These are phyloP conservation scores for Ganaspis brasiliensis DNA, from an alignment of 2,888 invertebrate genomes.

Conservation along the genomic window DNA sequence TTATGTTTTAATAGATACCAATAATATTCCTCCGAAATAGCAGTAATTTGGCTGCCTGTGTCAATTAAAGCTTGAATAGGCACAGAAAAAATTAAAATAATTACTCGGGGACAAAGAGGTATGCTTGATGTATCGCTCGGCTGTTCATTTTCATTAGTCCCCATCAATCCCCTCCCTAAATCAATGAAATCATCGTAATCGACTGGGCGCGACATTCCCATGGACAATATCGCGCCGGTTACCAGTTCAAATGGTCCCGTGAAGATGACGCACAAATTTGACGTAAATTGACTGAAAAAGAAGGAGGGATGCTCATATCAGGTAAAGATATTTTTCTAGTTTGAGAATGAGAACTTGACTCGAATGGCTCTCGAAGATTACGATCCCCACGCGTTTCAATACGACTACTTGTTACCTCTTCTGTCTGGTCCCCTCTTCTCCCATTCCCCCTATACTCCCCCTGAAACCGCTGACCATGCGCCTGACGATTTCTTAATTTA, in stretches of 20 bases:
- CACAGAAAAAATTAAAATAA: not conserved
- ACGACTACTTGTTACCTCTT: not conserved
- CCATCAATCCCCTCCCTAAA: not conserved
- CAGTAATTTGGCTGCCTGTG: conserved; percentile 8
- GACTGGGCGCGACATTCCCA: not conserved
- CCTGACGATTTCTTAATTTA: not conserved
- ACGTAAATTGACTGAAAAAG: not conserved
- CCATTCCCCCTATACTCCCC: not conserved
- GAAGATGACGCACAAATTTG: not conserved
- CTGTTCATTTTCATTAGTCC: conserved; percentile 4
- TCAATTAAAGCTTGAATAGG: conserved; percentile 3
- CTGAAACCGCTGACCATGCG: not conserved
- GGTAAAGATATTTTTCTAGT: not conserved
- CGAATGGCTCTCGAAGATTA: not conserved
- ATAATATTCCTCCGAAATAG: conserved; percentile 4
- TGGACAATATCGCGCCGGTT: conserved; percentile 4
- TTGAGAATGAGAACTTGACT: not conserved
- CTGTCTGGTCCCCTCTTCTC: not conserved
- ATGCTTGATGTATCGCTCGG: not conserved
- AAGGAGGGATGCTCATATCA: not conserved
- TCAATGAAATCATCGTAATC: not conserved
- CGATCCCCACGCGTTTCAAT: not conserved
- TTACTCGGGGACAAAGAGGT: not conserved
- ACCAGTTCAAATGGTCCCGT: conserved; percentile 5
- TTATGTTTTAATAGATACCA: conserved; percentile 1